phyloP scores from a whole-genome alignment of 2,113 vertebrate species.

The Centropus unirufus region DNA sequence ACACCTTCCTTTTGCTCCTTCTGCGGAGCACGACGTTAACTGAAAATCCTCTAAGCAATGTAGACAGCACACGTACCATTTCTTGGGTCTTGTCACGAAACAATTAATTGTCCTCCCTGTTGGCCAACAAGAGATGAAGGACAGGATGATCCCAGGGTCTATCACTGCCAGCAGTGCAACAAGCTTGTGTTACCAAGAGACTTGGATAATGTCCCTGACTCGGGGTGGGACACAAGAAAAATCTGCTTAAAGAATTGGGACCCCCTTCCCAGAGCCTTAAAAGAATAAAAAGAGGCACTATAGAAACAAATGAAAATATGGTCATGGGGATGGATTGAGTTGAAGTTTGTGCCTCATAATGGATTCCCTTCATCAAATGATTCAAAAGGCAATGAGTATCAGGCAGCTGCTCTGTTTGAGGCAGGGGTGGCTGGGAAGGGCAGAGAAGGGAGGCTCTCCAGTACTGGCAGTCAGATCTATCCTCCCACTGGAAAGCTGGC shows the following conservation, averaged over 20 bases:
- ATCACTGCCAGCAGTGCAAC: background rate
- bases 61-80: background rate
- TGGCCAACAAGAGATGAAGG: background rate
- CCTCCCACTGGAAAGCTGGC: background rate
- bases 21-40: background rate
- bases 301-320: background rate
- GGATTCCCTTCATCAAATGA: background rate
- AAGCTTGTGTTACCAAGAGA: background rate
- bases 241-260: background rate
- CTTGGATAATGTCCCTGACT: background rate
- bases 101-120: background rate
- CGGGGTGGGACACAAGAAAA: background rate
- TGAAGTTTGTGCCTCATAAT: background rate
- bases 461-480: background rate
- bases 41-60: background rate
- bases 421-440: background rate
- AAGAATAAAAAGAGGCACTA: background rate
- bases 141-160: background rate
- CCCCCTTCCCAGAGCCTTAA: background rate
- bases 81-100: background rate
- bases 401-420: background rate
- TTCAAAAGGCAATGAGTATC: background rate
- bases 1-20: background rate
- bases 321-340: rapidly evolving
- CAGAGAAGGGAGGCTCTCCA: background rate